Conservation (phyloP, 2,113 vertebrate species). For the Mohoua ochrocephala region DNA sequence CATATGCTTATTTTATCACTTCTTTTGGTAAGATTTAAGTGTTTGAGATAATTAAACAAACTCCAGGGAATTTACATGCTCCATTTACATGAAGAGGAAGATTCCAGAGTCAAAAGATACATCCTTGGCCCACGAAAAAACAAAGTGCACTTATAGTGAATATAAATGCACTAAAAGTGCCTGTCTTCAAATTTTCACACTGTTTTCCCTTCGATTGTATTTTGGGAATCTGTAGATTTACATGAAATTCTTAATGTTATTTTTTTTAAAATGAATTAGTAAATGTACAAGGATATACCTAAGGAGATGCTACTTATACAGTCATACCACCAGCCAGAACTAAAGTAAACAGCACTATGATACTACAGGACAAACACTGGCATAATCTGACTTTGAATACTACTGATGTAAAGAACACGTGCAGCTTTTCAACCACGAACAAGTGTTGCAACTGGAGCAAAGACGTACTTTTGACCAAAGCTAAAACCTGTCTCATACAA, state of each 20-base stretch:
- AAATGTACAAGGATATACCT: neutral
- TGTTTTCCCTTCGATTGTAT: neutral
- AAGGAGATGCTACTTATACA: neutral
- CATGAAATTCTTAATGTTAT: fast-evolving
- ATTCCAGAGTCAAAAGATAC: neutral
- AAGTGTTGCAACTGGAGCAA: neutral
- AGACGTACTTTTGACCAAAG: neutral
- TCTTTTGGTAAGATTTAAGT: neutral
- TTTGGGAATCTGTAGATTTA: neutral
- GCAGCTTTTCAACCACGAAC: neutral
- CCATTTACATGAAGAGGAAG: neutral
- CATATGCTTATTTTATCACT: neutral
- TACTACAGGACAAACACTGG: neutral
- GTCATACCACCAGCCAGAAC: neutral
- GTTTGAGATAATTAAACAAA: neutral
- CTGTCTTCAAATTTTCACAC: neutral
- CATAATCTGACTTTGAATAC: neutral
- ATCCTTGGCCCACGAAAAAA: neutral
- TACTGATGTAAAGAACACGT: neutral
- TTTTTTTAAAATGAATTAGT: neutral
- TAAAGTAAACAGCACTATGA: neutral
- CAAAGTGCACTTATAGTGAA: neutral
- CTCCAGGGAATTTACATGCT: neutral
- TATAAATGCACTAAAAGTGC: neutral
- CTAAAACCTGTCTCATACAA: neutral